Evolutionary conservation across 2,888 invertebrate genomes (phyloP), one percentile per base, ranked within the genome.

Genomic region (Tinea pellionella): DNA sequence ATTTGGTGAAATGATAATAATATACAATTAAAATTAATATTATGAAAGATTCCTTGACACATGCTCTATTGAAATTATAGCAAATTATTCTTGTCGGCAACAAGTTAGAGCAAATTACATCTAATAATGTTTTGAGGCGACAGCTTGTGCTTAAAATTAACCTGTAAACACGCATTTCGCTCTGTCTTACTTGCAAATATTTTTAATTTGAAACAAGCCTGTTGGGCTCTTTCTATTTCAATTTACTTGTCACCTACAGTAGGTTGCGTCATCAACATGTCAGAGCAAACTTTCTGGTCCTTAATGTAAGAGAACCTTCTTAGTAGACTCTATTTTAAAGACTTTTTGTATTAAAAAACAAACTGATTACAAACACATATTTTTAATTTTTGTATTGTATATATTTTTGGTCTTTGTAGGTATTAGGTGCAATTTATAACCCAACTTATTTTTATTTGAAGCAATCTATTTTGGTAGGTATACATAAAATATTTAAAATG

Each of bases 41-140:
- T 37, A n/a, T 37, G 37, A 37, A 37, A 37, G 37, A 37, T 37
- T 37, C 9, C n/a, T 53, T 53, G 53, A 53, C 19, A 9, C 15
- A 32, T 57, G 57, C 30, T 57, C 13, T 57, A 57, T 57, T 57
- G 57, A 57, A 57, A 57, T 32, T 24, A 63, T 57, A 59, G 59
- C 63, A 63, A 65, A 65, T 64, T 62, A 47, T 62, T 61, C 57
- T 62, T 62, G 64, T 63, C 60, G 61, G 60, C 56, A 56, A 42
- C 56, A 51, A 61, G 43, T 43, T 59, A 42, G 43, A 42, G 13
- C 61, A 65, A 63, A 66, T 64, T 65, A 62, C 32, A 43, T 18
- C 13, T 65, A 67, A 66, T 64, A 63, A 64, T 64, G 63, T 61
- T 66, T 65, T 51, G 62, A 62, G 70, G 68, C 68, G 62, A 68